Conservation (phyloP, 2,888 invertebrate species). For the Macroteleia sp. region DNA sequence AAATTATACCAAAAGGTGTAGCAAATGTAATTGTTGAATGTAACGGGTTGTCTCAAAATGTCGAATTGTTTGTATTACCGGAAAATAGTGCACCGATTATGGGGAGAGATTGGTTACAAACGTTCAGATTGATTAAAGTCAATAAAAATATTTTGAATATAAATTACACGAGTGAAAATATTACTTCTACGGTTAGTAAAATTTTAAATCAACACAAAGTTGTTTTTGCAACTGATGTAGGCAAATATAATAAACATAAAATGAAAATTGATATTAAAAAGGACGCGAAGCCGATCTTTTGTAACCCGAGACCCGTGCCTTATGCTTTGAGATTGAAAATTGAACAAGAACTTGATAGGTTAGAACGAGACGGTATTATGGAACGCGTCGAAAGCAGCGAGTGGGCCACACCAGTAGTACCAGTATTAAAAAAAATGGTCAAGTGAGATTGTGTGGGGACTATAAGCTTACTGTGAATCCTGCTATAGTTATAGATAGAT, state of each 20-base stretch:
- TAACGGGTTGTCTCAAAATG: background rate
- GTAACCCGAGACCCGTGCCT: conserved; percentile 46
- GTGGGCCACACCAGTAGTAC: conserved; percentile 18
- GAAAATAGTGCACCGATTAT: conserved; percentile 45
- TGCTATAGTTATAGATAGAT: conserved; percentile 42
- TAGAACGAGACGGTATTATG: conserved; percentile 40
- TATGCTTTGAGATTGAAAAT: conserved; percentile 42
- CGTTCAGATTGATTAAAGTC: background rate
- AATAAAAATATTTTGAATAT: background rate
- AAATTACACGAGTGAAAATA: no score
- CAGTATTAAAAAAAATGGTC: background rate
- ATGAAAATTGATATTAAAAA: conserved; percentile 39
- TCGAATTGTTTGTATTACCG: conserved; percentile 43
- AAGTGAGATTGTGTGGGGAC: no score
- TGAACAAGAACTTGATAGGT: conserved; percentile 29
- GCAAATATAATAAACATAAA: conserved; percentile 44
- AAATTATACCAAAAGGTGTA: conserved; percentile 27
- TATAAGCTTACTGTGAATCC: no score
- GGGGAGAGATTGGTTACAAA: conserved; percentile 24
- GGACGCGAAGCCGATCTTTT: conserved; percentile 38
- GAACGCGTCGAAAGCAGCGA: conserved; percentile 6
- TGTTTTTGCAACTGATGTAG: conserved; percentile 43
- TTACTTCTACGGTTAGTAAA: background rate
- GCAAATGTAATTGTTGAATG: conserved; percentile 11
- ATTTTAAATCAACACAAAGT: background rate